A percentile compares a stretch with the other conserved stretches of the same genome.
These are phyloP conservation scores for roundworm (Caenorhabditis elegans) DNA, from an alignment of 1,140 invertebrate genomes.

Conservation along the genomic window DNA sequence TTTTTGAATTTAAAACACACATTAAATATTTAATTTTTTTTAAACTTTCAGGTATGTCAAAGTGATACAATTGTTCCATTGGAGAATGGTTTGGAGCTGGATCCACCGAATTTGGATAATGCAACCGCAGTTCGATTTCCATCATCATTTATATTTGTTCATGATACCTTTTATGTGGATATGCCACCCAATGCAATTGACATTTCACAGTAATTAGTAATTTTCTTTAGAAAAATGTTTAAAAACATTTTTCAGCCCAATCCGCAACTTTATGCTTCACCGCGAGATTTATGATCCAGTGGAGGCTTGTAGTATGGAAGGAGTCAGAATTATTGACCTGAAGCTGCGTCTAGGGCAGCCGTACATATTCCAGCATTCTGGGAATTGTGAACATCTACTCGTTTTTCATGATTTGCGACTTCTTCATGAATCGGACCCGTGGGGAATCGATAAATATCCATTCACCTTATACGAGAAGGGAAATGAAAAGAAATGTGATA, in stretches of 20 bases:
- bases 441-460: constrained; percentile 53
- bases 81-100: constrained; percentile 22
- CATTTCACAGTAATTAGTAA: constrained; percentile 66
- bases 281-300: constrained; percentile 54
- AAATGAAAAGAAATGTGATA: constrained; percentile 42
- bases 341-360: constrained; percentile 68
- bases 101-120: constrained; percentile 60
- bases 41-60: not conserved
- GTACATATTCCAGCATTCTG: constrained; percentile 68
- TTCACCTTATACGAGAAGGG: constrained; percentile 53
- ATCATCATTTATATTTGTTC: constrained; percentile 68
- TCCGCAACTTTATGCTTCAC: constrained; percentile 64
- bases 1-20: not conserved
- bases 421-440: constrained; percentile 48
- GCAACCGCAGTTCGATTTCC: constrained; percentile 56
- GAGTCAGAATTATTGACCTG: constrained; percentile 67
- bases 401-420: constrained; percentile 66
- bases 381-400: constrained; percentile 69
- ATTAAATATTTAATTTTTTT: not conserved
- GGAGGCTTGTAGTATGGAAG: constrained; percentile 65
- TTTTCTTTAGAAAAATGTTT: not conserved
- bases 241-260: constrained; percentile 55
- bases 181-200: constrained; percentile 61
- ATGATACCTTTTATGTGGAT: constrained; percentile 69
- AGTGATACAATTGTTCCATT: constrained; percentile 30